Evolutionary conservation across 37 sponge, comb jelly and placozoan species (phyloP).

Genomic region (Bolinopsis microptera): DNA sequence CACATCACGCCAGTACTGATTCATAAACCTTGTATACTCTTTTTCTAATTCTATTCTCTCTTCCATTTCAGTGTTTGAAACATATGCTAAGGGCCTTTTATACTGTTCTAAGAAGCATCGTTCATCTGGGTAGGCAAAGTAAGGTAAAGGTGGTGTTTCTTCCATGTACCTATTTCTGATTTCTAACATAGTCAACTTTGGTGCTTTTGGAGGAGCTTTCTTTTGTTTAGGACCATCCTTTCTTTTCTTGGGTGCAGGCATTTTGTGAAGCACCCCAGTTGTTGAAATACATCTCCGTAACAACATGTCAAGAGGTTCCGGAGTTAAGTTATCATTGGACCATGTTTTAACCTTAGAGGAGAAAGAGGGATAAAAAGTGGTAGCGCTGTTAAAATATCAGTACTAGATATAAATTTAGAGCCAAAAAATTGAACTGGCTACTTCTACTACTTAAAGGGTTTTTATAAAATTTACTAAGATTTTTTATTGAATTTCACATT

Average conservation of each 20-base stretch:
- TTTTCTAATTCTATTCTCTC: conserved; percentile 9
- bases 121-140: not conserved
- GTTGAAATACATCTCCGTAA: not conserved
- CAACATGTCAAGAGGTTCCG: not conserved
- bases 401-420: too few relatives aligned
- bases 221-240: conserved; percentile 24
- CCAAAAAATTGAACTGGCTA: too few relatives aligned
- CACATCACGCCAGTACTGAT: not conserved
- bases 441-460: too few relatives aligned
- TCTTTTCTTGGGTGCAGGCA: conserved; percentile 23
- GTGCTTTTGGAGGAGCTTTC: not conserved
- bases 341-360: too few relatives aligned
- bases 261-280: not conserved
- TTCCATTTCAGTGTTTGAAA: not conserved
- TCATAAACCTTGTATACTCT: not conserved
- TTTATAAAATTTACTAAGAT: too few relatives aligned
- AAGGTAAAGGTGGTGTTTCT: conserved; percentile 7
- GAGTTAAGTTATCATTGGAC: too few relatives aligned
- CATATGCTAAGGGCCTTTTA: not conserved
- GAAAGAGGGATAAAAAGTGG: too few relatives aligned
- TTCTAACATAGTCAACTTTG: conserved; percentile 13
- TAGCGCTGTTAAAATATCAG: too few relatives aligned
- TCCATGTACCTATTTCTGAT: conserved; percentile 8
- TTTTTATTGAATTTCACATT: too few relatives aligned
- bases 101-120: not conserved